These are phyloP conservation scores for Orius laevigatus DNA, from an alignment of 1,140 invertebrate genomes.

Conservation along the genomic window DNA sequence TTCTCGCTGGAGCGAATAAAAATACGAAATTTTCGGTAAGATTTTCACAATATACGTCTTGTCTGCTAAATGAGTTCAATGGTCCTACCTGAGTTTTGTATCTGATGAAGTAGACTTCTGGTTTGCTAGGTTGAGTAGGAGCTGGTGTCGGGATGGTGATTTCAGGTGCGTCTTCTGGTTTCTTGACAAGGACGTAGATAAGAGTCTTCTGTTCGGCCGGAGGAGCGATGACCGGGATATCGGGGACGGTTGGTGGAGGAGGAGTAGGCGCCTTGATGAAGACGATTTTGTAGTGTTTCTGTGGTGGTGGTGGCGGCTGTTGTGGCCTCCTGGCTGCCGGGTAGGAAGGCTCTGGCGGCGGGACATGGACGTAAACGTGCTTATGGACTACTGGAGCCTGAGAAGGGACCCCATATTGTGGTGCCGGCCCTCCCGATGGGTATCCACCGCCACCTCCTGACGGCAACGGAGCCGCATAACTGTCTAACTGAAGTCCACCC, in stretches of 20 bases:
- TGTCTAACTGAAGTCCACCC: constrained; percentile 21
- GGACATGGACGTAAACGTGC: constrained; percentile 72
- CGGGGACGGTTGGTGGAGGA: constrained; percentile 55
- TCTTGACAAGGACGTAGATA: constrained; percentile 78
- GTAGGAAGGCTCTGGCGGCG: constrained; percentile 63
- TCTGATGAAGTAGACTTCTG: constrained; percentile 74
- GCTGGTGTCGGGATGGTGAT: constrained; percentile 57
- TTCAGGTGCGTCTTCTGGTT: constrained; percentile 64
- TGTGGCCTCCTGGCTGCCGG: constrained; percentile 31
- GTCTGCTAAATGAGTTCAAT: constrained; percentile 6
- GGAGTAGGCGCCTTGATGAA: constrained; percentile 75
- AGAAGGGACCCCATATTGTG: constrained; percentile 51
- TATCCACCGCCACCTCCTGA: constrained; percentile 29
- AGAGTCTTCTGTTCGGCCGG: constrained; percentile 75
- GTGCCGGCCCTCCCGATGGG: constrained; percentile 37
- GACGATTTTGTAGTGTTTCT: constrained; percentile 79
- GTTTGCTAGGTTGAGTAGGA: constrained; percentile 66
- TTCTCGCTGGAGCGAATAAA: too few relatives aligned
- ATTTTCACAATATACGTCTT: neutral
- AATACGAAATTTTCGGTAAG: neutral
- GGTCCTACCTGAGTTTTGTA: constrained; percentile 58
- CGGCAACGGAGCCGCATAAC: constrained; percentile 24
- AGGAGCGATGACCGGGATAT: constrained; percentile 50
- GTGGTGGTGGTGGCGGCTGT: constrained; percentile 40
- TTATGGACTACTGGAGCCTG: constrained; percentile 62